phyloP scores from a whole-genome alignment of 2,888 invertebrate genomes.

The Ormyrus rosae region DNA sequence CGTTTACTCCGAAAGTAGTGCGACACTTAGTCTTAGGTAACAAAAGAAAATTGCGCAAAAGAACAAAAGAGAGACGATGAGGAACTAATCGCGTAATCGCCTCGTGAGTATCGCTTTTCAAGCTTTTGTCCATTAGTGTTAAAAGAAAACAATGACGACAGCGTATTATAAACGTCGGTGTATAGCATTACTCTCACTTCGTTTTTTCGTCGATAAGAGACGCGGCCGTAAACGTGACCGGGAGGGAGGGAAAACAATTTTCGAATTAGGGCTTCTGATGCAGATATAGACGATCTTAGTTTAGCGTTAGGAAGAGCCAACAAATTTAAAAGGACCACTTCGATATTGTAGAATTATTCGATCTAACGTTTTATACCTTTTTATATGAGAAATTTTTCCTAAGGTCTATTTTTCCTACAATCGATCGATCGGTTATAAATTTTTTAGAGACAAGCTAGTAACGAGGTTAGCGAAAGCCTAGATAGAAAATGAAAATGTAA shows the following conservation, averaged over 20 bases:
- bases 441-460: constrained; percentile 10
- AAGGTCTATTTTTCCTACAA: constrained; percentile 50
- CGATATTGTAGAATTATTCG: constrained; percentile 57
- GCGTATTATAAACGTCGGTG: constrained; percentile 20
- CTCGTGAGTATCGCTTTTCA: constrained; percentile 49
- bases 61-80: not conserved
- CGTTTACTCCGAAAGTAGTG: constrained; percentile 24
- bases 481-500: not conserved
- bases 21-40: constrained; percentile 33
- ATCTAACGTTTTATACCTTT: constrained; percentile 56
- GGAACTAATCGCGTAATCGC: constrained; percentile 33
- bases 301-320: constrained; percentile 35
- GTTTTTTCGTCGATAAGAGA: constrained; percentile 1
- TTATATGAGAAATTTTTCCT: constrained; percentile 49
- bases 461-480: constrained; percentile 26
- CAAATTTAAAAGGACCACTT: constrained; percentile 55
- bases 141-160: constrained; percentile 20
- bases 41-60: constrained; percentile 16
- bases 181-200: constrained; percentile 15
- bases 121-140: constrained; percentile 57
- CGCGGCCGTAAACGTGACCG: not conserved
- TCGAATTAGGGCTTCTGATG: constrained; percentile 11
- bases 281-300: constrained; percentile 12
- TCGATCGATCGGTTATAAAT: constrained; percentile 7
- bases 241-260: constrained; percentile 1